Evolutionary conservation across 2,797 vertebrate species (phyloP).

Genomic region (Lagorchestes hirsutus): DNA sequence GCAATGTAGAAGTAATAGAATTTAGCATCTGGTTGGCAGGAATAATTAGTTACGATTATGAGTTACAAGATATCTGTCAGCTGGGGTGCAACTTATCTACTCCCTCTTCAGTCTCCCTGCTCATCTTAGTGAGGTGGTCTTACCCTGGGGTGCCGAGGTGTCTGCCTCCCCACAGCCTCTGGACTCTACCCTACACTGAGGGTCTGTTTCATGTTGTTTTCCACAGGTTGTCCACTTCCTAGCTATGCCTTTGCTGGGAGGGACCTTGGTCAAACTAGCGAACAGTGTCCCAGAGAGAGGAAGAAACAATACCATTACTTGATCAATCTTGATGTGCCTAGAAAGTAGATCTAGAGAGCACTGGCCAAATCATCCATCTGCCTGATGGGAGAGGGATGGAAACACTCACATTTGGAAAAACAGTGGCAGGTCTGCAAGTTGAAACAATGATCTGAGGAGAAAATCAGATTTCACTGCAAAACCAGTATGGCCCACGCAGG

Average conservation of each 20-base stretch:
- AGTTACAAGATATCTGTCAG: background rate
- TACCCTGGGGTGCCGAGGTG: too few species aligned
- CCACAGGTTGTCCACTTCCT: background rate
- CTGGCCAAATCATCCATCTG: background rate
- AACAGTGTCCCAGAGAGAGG: background rate
- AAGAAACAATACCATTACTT: background rate
- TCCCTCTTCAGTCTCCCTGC: background rate
- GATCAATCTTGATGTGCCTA: background rate
- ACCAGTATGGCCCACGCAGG: conserved; percentile 20
- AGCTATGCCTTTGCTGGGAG: background rate
- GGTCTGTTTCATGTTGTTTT: background rate
- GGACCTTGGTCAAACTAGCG: background rate
- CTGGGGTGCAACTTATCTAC: background rate
- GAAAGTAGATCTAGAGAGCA: background rate
- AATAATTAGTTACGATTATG: background rate
- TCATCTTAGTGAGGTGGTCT: background rate
- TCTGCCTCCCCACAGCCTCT: background rate
- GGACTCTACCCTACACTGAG: background rate
- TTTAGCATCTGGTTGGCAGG: background rate
- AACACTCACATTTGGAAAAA: background rate
- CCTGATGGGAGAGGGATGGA: background rate
- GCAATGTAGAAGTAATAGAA: background rate
- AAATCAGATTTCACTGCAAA: conserved; percentile 32
- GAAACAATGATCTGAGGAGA: background rate
- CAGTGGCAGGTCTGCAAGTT: background rate